A percentile compares a stretch with the other conserved stretches of the same genome.
Conservation (phyloP, 2,113 vertebrate species). For the Seriola quinqueradiata region DNA sequence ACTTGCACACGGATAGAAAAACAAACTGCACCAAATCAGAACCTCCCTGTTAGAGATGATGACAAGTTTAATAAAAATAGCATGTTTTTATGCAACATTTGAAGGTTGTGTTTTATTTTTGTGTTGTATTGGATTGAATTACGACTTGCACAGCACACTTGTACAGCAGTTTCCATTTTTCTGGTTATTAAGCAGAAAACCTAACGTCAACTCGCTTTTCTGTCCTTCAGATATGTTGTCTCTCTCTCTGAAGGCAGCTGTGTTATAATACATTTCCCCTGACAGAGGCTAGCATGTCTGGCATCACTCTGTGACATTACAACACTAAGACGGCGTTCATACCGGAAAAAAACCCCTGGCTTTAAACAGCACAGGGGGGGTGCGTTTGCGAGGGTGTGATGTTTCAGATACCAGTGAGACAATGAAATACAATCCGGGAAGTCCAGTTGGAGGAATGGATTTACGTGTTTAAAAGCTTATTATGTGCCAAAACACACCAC, state of each 20-base stretch:
- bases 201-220: background rate
- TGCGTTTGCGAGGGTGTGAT: background rate
- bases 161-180: background rate
- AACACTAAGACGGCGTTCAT: conserved; percentile 1
- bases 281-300: background rate
- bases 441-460: background rate
- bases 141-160: background rate
- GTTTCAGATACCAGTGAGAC: conserved; percentile 9
- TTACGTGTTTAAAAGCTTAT: background rate
- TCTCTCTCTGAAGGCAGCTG: conserved; percentile 11
- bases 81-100: background rate
- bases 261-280: conserved; percentile 28
- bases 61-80: background rate
- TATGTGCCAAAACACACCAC: background rate
- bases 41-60: background rate
- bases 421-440: conserved; percentile 10
- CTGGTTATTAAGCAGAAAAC: background rate
- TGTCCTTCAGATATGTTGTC: conserved; percentile 9
- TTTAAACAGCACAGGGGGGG: conserved; percentile 3
- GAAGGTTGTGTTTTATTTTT: background rate
- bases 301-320: conserved; percentile 18
- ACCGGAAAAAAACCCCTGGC: background rate
- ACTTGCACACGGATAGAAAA: background rate
- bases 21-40: background rate
- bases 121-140: background rate